These are phyloP conservation scores for Chlamydotis undulata DNA, from an alignment of 2,113 vertebrate species.

Conservation along the genomic window DNA sequence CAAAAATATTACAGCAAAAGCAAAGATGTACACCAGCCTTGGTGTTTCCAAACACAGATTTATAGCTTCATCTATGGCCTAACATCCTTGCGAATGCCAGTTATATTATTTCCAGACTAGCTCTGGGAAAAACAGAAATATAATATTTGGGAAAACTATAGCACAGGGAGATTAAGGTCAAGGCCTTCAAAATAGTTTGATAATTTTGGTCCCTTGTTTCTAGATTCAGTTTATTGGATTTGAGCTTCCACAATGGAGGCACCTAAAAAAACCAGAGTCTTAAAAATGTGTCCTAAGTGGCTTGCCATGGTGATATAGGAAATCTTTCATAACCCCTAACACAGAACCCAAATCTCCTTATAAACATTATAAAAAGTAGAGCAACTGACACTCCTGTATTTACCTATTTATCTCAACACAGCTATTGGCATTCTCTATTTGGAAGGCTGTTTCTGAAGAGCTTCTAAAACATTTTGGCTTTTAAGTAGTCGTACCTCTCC, in stretches of 20 bases:
- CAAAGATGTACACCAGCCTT: background rate
- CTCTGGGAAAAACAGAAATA: background rate
- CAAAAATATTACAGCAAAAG: conserved; percentile 2
- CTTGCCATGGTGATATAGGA: background rate
- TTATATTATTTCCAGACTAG: background rate
- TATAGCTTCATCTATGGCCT: background rate
- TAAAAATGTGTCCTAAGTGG: background rate
- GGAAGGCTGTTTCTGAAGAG: background rate
- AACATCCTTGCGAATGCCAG: background rate
- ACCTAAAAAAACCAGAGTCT: background rate
- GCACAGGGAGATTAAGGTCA: background rate
- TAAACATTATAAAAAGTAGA: background rate
- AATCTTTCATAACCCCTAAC: background rate
- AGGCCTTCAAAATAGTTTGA: background rate
- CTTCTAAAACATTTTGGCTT: background rate
- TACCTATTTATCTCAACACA: background rate
- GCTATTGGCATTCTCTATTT: background rate
- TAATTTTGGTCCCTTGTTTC: background rate
- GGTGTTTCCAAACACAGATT: background rate
- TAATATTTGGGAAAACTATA: background rate
- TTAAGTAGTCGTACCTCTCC: background rate
- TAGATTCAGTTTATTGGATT: background rate
- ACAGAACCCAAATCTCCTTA: background rate
- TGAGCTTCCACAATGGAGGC: background rate
- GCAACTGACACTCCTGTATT: background rate